Evolutionary conservation across 2,113 vertebrate species (phyloP).

Genomic region (Carollia perspicillata): DNA sequence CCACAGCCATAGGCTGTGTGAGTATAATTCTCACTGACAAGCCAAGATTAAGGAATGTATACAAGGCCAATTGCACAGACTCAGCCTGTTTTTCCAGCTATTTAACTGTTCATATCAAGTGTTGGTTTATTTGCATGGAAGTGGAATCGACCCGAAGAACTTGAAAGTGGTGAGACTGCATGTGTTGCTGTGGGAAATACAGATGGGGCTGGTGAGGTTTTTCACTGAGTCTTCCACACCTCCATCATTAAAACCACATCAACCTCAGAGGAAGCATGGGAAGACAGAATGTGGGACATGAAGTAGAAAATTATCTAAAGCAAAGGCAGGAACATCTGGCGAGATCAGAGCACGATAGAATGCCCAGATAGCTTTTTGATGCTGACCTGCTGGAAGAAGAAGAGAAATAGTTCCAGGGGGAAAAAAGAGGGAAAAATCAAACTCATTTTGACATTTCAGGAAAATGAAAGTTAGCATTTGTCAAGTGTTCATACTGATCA

Average conservation of each 20-base stretch:
- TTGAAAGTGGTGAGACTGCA: background rate
- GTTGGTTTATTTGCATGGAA: conserved; percentile 48
- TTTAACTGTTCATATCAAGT: conserved; percentile 41
- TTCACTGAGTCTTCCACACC: background rate
- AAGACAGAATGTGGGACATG: background rate
- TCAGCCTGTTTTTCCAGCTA: conserved; percentile 24
- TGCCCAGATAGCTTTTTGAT: background rate
- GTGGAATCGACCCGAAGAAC: conserved; percentile 29
- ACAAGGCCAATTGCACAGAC: conserved; percentile 38
- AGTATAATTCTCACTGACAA: conserved; percentile 57
- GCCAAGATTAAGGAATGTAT: conserved; percentile 12
- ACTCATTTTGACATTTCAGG: background rate
- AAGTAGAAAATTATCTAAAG: background rate
- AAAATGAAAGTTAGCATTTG: background rate
- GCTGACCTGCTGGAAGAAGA: background rate
- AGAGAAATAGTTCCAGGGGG: background rate
- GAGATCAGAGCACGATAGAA: background rate
- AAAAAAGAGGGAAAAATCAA: background rate
- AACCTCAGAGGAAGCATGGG: background rate
- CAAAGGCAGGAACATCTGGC: background rate
- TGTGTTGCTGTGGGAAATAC: background rate
- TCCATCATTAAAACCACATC: conserved; percentile 23
- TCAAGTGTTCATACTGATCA: background rate
- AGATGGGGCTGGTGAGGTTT: background rate
- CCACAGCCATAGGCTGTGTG: conserved; percentile 20